Evolutionary conservation across 2,888 invertebrate genomes (phyloP).

Genomic region (Onthophagus sagittarius): DNA sequence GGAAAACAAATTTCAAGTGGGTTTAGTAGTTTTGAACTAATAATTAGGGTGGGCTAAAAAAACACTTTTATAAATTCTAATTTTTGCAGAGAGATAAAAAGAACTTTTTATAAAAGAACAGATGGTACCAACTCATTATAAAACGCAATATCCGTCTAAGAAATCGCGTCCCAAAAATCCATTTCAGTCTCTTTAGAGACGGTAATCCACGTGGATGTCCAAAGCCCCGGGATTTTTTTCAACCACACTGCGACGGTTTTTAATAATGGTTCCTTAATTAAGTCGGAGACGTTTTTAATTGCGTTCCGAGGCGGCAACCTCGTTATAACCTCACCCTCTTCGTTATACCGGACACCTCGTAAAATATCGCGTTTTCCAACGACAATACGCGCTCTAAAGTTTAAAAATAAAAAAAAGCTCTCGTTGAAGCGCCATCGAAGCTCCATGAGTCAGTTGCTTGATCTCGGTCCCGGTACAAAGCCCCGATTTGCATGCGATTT

Average conservation of each 20-base stretch:
- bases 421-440: background rate
- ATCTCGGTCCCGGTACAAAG: background rate
- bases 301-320: constrained; percentile 40
- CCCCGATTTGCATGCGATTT: constrained; percentile 29
- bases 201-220: constrained; percentile 19
- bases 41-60: background rate
- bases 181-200: constrained; percentile 21
- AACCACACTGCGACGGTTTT: constrained; percentile 44
- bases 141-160: constrained; percentile 45
- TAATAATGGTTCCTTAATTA: constrained; percentile 50
- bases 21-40: background rate
- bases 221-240: constrained; percentile 31
- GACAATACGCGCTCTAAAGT: background rate
- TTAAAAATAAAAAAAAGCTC: background rate
- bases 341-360: constrained; percentile 48
- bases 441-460: background rate
- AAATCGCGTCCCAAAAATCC: constrained; percentile 36
- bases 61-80: background rate
- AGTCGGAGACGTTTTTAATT: constrained; percentile 50
- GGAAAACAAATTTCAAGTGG: background rate
- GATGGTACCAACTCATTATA: constrained; percentile 41
- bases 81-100: background rate
- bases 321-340: constrained; percentile 45
- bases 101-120: background rate
- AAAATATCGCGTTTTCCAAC: constrained; percentile 37